phyloP scores from a whole-genome alignment of 1,140 invertebrate genomes.

The Drosophila nigromelanica region DNA sequence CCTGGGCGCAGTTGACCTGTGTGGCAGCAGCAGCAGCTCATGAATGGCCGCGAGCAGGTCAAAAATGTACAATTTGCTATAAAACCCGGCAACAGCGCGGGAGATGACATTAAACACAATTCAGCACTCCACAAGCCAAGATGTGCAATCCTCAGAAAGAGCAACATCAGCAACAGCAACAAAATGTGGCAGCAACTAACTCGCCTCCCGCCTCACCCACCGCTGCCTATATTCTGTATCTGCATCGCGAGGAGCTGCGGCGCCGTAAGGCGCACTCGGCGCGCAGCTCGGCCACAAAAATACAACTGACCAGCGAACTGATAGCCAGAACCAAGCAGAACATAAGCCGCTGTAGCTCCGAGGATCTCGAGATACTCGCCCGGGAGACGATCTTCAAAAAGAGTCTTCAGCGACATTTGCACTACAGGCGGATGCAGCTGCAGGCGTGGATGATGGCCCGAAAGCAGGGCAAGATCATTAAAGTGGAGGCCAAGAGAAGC shows the following conservation, averaged over 20 bases:
- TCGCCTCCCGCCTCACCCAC: conserved; percentile 45
- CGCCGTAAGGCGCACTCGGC: conserved; percentile 39
- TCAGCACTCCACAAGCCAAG: conserved; percentile 33
- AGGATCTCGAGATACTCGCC: conserved; percentile 69
- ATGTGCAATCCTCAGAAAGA: conserved; percentile 55
- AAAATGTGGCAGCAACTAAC: background rate
- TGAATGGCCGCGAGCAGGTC: conserved; percentile 70
- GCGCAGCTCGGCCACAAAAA: conserved; percentile 56
- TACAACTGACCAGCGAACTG: conserved; percentile 63
- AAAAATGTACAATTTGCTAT: conserved; percentile 37
- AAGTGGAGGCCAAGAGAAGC: background rate
- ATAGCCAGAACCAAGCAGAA: conserved; percentile 64
- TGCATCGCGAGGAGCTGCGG: conserved; percentile 67
- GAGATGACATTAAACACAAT: conserved; percentile 49
- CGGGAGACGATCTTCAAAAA: conserved; percentile 67
- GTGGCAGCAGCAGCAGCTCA: conserved; percentile 21
- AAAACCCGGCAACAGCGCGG: conserved; percentile 29
- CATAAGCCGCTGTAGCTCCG: conserved; percentile 53
- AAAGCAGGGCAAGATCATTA: conserved; percentile 34
- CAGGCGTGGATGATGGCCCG: conserved; percentile 45
- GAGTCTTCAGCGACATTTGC: conserved; percentile 55
- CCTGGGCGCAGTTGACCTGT: conserved; percentile 27
- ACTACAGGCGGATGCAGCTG: conserved; percentile 59
- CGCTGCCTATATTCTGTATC: conserved; percentile 56
- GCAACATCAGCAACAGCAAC: background rate